Evolutionary conservation across 1,140 invertebrate genomes (phyloP).

Genomic region (Drosophila arawakana): DNA sequence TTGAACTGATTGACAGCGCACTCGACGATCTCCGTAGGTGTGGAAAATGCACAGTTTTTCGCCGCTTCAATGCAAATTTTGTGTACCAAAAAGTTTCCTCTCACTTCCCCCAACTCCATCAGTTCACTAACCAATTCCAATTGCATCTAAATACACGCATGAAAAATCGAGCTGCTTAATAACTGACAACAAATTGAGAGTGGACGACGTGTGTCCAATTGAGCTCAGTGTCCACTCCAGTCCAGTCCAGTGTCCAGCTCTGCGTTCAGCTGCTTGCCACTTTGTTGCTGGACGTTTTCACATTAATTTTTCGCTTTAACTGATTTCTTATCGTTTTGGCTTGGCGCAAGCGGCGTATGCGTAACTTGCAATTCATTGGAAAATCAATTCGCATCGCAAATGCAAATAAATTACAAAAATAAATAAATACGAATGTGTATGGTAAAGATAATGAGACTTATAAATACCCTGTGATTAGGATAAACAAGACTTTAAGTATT

Average conservation of each 20-base stretch:
- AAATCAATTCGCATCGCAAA: conserved; percentile 66
- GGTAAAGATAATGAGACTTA: not conserved
- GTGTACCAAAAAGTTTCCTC: not conserved
- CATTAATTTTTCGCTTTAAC: conserved; percentile 64
- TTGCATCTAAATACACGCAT: conserved; percentile 36
- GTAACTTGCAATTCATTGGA: conserved; percentile 59
- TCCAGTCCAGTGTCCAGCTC: conserved; percentile 27
- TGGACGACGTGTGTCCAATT: conserved; percentile 27
- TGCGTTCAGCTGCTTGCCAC: conserved; percentile 13
- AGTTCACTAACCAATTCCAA: conserved; percentile 16
- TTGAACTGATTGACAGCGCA: conserved; percentile 69
- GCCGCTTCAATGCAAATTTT: conserved; percentile 41
- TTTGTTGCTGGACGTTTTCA: conserved; percentile 49
- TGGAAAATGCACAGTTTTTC: conserved; percentile 57
- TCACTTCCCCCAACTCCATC: conserved; percentile 2
- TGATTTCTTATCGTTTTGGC: conserved; percentile 67
- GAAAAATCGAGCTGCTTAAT: conserved; percentile 73
- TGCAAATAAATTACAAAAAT: conserved; percentile 60
- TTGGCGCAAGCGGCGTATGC: conserved; percentile 60
- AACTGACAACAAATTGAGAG: conserved; percentile 69
- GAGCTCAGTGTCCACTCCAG: no score
- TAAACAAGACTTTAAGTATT: no score
- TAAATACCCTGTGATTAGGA: conserved; percentile 1
- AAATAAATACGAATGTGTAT: conserved; percentile 29
- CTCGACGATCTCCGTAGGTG: conserved; percentile 65